A percentile compares a stretch with the other conserved stretches of the same genome.
phyloP scores from a whole-genome alignment of 1,140 invertebrate genomes.

The Meloidogyne exigua region DNA sequence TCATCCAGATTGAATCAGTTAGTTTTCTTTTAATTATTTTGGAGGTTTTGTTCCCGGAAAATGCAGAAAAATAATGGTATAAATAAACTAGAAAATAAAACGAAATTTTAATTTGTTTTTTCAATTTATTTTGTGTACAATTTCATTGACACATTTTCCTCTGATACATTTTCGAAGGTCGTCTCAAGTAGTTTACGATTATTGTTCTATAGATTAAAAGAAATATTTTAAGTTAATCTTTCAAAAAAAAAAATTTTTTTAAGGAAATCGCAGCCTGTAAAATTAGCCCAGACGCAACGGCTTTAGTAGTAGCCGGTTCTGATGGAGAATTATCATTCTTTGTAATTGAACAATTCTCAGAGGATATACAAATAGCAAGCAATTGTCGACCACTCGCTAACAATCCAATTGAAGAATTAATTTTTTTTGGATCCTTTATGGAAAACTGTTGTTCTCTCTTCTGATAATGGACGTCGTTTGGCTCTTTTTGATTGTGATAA shows the following conservation, averaged over 20 bases:
- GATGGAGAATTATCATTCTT: slow-evolving; percentile 40
- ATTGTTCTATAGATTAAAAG: too few species aligned
- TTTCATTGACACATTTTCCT: too few species aligned
- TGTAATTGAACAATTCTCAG: slow-evolving; percentile 26
- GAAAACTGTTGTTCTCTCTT: slow-evolving; percentile 39
- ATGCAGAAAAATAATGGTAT: too few species aligned
- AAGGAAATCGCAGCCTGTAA: slow-evolving; percentile 38
- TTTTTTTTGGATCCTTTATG: slow-evolving; percentile 47
- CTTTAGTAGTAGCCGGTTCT: slow-evolving; percentile 31
- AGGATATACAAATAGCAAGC: slow-evolving; percentile 30
- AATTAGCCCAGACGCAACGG: slow-evolving; percentile 46
- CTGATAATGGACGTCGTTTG: slow-evolving; percentile 42
- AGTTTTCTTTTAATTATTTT: not conserved
- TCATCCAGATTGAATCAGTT: slow-evolving; percentile 21
- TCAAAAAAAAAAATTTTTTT: not conserved
- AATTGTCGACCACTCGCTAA: slow-evolving; percentile 31
- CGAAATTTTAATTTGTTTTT: too few species aligned
- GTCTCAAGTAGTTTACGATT: too few species aligned
- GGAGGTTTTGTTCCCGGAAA: too few species aligned
- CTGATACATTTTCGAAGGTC: too few species aligned
- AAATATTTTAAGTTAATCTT: too few species aligned
- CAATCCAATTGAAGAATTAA: slow-evolving; percentile 36
- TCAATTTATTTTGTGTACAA: too few species aligned
- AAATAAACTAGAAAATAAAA: too few species aligned
- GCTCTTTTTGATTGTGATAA: slow-evolving; percentile 42